These are phyloP conservation scores for Cotesia typhae DNA, from an alignment of 1,140 invertebrate species.

Conservation along the genomic window DNA sequence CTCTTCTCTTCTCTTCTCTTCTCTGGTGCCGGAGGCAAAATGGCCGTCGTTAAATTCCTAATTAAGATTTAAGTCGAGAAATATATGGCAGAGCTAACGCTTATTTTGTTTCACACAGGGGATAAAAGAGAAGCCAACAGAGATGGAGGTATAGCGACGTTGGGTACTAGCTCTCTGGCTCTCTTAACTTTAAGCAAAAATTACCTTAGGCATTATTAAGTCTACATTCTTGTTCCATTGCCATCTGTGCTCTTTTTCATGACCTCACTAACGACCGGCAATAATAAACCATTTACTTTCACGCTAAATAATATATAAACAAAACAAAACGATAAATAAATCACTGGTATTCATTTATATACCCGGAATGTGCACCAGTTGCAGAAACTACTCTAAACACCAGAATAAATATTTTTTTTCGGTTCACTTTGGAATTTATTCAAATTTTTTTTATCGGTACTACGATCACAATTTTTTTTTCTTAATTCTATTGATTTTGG, in stretches of 20 bases:
- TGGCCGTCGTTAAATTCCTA: constrained; percentile 31
- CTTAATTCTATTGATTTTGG: too few species aligned
- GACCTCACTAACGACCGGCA: constrained; percentile 17
- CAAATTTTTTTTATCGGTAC: too few species aligned
- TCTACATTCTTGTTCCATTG: constrained; percentile 19
- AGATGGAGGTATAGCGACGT: neutral
- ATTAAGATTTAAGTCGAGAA: constrained; percentile 32
- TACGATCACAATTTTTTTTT: too few species aligned
- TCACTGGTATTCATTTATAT: neutral
- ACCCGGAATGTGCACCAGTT: neutral
- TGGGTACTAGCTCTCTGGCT: too few species aligned
- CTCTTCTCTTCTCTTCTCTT: too few species aligned
- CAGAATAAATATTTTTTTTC: too few species aligned
- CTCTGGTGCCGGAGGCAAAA: constrained; percentile 15
- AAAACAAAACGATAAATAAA: neutral
- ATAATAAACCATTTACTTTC: constrained; percentile 18
- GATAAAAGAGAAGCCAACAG: neutral
- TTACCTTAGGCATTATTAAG: constrained; percentile 4
- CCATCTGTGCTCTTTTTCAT: constrained; percentile 10
- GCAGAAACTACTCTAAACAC: too few species aligned
- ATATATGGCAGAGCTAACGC: constrained; percentile 17
- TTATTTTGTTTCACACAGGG: constrained; percentile 11
- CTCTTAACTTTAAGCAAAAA: neutral
- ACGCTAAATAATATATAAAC: neutral
- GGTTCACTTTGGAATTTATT: too few species aligned